Base-by-base conservation (phyloP, 2,888 invertebrate species). In the Netelia inedita region DNA sequence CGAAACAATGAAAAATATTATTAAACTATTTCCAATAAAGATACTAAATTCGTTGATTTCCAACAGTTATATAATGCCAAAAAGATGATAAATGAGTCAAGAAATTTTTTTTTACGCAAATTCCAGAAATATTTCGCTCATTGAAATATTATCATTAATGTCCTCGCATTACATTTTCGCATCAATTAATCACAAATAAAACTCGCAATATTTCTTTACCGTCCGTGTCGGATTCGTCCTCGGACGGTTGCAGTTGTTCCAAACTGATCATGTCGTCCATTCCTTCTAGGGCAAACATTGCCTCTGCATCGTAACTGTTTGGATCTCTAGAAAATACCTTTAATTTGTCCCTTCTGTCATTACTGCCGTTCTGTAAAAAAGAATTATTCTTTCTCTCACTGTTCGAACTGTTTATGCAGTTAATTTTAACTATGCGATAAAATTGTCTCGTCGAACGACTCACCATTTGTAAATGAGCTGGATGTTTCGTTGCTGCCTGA, bases 281-380 rank as follows among this genome's bases (percentile, higher is more conserved):
- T 72, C 96, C 97, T 93, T 98, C 98, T 89, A 98, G 94, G 89
- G 96, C 96, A 91, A 98, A 98, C 85, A 98, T 94, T 82, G 96
- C 96, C 93, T 97, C 97, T 11, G 96, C 95, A 89, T 96, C 96
- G 82, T 95, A 94, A 76, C 88, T 94, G 88, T 74, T 89, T 63
- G 89, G 81, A 35, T 91, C 90, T 35, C 86, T 89, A 71, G 81
- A 87, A 79, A 82, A 87, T 72, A 87, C 72, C 53, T 87, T 87
- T 16, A 89, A 63, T 71, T 82, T 76, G 55, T 88, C 87, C 75
- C 86, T 87, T 59, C 88, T 90, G 43, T 90, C 88, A 79, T 83
- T 86, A 68, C 80, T 88, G 83, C 89, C 89, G 88, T 91, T 91
- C 92, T 92, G 80, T 41, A 85, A 88, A 76, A 87, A 83, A 69